Evolutionary conservation across 2,797 vertebrate genomes (phyloP), one percentile per base, ranked within the genome.

Genomic region (Alauda arvensis): DNA sequence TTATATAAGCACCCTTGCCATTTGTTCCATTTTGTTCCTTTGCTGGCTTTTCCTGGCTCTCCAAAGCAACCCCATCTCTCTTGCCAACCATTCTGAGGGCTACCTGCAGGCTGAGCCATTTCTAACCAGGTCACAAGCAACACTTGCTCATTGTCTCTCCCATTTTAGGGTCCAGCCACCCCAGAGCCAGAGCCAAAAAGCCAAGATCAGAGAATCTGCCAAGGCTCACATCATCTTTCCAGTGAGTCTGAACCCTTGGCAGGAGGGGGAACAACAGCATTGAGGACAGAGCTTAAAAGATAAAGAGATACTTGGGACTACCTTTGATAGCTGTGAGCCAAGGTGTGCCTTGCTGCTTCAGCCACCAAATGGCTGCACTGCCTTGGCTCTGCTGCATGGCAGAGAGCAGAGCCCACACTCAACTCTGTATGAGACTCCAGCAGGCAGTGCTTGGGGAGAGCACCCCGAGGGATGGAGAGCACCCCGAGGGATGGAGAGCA

Each of bases 51-150:
- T 75, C 74, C 49, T 62, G 55, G 46, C 57, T 82, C 49, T 82
- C 60, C 51, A 43, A 34, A 77, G 62, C 0, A 3, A 49, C 24
- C 24, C 6, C 42, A 25, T 12, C 0, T 0, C n/a, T 56, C 45
- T 28, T 78, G 77, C 45, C 71, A 89, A 69, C 37, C 15, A 34
- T 52, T 69, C 46, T 14, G 39, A 80, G 42, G 65, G 43, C 48
- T 49, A 68, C 77, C 77, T 62, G 67, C 37, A 37, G 45, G n/a
- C 56, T 48, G 56, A 77, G 65, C 43, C 55, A 4, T 20, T 62
- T 39, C 70, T 70, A 60, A 70, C 45, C 77, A 61, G 49, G 40
- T 39, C 59, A 55, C 42, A 39, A 68, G 46, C 28, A 57, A 37
- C 23, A 55, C 48, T 74, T 68, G 43, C n/a, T 80, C 59, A 8